Percentiles rank a stretch among this genome's conserved stretches.
Conservation (phyloP, 2,797 vertebrate species). For the Phalanger gymnotis region DNA sequence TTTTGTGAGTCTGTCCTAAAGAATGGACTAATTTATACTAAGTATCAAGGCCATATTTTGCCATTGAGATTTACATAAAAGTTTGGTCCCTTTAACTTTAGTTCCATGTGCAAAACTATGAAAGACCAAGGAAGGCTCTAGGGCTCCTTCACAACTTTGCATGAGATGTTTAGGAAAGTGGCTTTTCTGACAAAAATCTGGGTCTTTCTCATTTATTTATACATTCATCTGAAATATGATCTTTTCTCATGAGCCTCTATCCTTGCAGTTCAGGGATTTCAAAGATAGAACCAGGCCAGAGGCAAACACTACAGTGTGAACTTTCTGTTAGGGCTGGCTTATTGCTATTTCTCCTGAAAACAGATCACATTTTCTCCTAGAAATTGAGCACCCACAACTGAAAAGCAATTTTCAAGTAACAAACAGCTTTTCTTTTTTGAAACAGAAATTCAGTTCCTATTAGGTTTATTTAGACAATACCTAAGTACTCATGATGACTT, state of each 20-base stretch:
- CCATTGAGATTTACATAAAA: not conserved
- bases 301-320: not conserved
- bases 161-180: not conserved
- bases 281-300: not conserved
- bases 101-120: not conserved
- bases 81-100: not conserved
- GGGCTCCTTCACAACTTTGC: not conserved
- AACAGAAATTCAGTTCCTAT: conserved; percentile 6
- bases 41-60: not conserved
- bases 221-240: not conserved
- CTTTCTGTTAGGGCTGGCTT: not conserved
- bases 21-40: not conserved
- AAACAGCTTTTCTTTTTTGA: conserved; percentile 3
- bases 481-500: conserved; percentile 19
- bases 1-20: not conserved
- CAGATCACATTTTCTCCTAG: not conserved
- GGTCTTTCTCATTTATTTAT: not conserved
- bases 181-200: not conserved
- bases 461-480: conserved; percentile 31
- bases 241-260: not conserved
- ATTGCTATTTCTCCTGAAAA: conserved; percentile 14
- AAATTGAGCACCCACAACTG: not conserved
- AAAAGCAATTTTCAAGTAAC: not conserved
- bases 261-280: not conserved
- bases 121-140: not conserved